Conservation (phyloP, 2,113 vertebrate species). For the Chelonoidis abingdonii region DNA sequence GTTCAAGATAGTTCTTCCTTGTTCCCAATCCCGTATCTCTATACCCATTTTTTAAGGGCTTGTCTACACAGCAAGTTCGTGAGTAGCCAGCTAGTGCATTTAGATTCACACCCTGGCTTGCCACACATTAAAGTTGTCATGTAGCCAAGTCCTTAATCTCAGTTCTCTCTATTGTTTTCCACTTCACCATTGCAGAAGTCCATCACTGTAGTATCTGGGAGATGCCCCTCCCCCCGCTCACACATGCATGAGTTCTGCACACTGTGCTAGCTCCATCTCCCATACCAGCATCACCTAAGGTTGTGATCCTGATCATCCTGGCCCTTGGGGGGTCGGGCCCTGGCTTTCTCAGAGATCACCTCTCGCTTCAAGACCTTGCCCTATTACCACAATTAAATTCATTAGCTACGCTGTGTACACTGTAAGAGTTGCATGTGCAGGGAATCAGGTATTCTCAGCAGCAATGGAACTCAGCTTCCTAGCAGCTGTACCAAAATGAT, state of each 20-base stretch:
- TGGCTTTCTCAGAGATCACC: not conserved
- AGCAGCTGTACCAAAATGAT: not conserved
- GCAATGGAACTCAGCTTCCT: not conserved
- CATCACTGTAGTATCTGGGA: not conserved
- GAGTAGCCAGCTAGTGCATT: not conserved
- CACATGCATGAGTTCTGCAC: not conserved
- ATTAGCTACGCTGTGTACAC: not conserved
- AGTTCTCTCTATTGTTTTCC: not conserved
- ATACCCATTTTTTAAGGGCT: not conserved
- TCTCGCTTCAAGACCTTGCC: not conserved
- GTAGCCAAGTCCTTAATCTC: not conserved
- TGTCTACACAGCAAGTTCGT: not conserved
- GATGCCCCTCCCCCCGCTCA: not conserved
- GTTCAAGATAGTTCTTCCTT: not conserved
- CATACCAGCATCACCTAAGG: not conserved
- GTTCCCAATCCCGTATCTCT: not conserved
- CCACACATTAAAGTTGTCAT: not conserved
- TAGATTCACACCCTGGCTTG: not conserved
- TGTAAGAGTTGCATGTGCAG: not conserved
- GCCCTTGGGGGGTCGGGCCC: not conserved
- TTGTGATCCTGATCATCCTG: not conserved
- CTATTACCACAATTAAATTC: not conserved
- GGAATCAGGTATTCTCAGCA: not conserved
- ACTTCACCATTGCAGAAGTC: not conserved
- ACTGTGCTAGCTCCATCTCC: not conserved